Base-by-base conservation (phyloP, 2,888 invertebrate species). In the Heteropelma amictum region DNA sequence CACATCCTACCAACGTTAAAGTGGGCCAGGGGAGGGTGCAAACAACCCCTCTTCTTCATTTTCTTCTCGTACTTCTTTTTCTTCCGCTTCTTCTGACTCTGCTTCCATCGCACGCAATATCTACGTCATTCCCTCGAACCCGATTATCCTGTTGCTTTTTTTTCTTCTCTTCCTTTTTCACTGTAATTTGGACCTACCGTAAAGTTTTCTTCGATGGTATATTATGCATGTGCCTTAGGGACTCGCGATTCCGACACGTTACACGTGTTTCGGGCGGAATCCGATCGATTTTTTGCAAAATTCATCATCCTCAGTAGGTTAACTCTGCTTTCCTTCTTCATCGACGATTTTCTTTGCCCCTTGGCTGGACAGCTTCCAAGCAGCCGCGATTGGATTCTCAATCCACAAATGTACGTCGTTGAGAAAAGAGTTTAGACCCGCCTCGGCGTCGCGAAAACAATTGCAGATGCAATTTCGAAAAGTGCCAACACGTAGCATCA, bases 81-180 rank as follows among this genome's bases (percentile, higher is more conserved):
- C 71, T 74, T 58, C 71, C 40, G 40, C 71, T 30, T 56, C 63
- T 68, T 71, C 35, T 8, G 35, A 42, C 51, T 56, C 21, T 26
- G 49, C 47, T 49, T 63, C 23, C 51, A 61, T 42, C 42, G 51
- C 67, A 76, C 51, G 42, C 71, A 71, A 75, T 63, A 67, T 42
- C 71, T 63, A 33, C 79, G 79, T 75, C 79, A 79, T 77, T 74
- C 64, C 76, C 72, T 69, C 77, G 73, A 64, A 67, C 72, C 76
- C 72, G 76, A 72, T 73, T 58, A 49, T 67, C 79, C 81, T 85
- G 85, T 85, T 85, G 84, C 84, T 85, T 83, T 85, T 85, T 82
- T 80, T 80, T 81, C 58, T 14, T 17, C 77, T 83, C 58, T 14
- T 17, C 77, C 82, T 85, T 85, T 82, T 79, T 80, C 81, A 28